Conservation (phyloP, 2,797 vertebrate genomes). For the Eremophila alpestris region DNA sequence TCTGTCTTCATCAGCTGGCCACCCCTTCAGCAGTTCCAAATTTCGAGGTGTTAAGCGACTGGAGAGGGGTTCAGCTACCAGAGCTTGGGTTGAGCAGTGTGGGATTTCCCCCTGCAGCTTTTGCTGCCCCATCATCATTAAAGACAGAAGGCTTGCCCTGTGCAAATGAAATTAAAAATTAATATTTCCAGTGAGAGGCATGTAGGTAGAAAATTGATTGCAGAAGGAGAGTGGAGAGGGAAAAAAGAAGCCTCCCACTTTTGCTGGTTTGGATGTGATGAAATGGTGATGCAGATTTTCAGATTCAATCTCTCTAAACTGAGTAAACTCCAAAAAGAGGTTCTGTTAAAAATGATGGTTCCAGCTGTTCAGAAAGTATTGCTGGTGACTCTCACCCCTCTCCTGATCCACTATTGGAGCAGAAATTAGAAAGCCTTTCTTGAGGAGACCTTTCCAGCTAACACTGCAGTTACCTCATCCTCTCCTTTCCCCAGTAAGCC, state of each 20-base stretch:
- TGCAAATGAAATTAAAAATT: not conserved
- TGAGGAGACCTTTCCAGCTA: not conserved
- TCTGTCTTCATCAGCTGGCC: not conserved
- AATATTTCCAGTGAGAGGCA: not conserved
- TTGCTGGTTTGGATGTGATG: not conserved
- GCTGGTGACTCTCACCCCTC: not conserved
- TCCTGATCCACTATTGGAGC: not conserved
- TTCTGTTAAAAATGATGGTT: not conserved
- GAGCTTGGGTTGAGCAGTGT: not conserved
- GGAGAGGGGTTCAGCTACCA: not conserved
- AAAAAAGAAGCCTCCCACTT: not conserved
- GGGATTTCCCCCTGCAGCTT: not conserved
- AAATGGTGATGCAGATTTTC: not conserved
- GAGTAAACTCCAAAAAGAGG: not conserved
- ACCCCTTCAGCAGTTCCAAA: not conserved
- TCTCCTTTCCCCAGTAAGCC: not conserved
- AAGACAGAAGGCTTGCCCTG: not conserved
- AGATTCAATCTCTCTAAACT: not conserved
- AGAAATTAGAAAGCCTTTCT: not conserved
- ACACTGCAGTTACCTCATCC: not conserved
- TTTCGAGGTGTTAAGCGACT: not conserved
- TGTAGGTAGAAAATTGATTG: not conserved
- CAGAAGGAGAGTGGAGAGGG: not conserved
- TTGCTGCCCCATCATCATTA: not conserved
- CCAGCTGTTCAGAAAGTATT: not conserved